Percentiles rank a stretch among this genome's conserved stretches.
Evolutionary conservation across 2,113 vertebrate species (phyloP).

Genomic region (Agapornis roseicollis): DNA sequence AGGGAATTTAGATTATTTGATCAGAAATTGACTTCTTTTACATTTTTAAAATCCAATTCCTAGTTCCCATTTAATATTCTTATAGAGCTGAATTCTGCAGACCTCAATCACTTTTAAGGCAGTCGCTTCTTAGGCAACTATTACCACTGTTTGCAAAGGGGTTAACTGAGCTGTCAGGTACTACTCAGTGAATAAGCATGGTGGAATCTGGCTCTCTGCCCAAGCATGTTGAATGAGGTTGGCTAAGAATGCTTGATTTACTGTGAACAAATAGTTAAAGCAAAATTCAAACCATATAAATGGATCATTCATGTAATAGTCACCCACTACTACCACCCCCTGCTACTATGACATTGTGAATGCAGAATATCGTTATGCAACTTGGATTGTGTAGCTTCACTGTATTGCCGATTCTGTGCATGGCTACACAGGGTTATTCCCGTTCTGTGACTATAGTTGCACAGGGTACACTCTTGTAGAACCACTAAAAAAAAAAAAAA

Average conservation of each 20-base stretch:
- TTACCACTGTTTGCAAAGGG: background rate
- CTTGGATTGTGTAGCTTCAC: background rate
- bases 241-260: constrained; percentile 4
- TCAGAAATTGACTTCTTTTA: background rate
- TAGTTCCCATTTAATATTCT: background rate
- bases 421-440: background rate
- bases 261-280: constrained; percentile 22
- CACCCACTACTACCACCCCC: background rate
- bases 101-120: background rate
- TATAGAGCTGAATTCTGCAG: background rate
- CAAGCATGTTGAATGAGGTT: background rate
- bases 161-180: background rate
- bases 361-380: background rate
- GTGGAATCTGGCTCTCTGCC: background rate
- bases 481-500: no score
- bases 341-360: background rate
- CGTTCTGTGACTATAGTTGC: background rate
- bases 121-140: background rate
- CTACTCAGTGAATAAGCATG: background rate
- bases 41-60: background rate
- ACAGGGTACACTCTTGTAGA: background rate
- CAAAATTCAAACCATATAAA: constrained; percentile 36
- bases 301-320: background rate
- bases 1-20: background rate
- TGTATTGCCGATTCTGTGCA: background rate